Conservation (phyloP, 2,888 invertebrate species). For the Idaea straminata region DNA sequence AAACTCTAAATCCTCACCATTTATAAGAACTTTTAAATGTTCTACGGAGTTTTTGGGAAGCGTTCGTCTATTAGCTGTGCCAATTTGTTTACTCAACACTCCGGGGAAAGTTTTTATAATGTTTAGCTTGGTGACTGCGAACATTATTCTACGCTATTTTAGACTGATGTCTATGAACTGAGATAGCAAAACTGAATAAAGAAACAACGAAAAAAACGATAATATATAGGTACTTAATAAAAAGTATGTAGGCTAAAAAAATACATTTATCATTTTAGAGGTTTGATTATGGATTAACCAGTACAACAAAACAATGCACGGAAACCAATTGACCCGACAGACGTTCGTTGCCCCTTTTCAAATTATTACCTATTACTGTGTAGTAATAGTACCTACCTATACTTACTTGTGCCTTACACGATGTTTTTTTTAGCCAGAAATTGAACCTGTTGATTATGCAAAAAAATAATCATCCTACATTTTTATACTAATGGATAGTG, state of each 20-base stretch:
- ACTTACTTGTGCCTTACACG: no score
- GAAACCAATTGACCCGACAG: background rate
- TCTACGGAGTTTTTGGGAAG: constrained; percentile 36
- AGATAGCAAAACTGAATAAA: constrained; percentile 29
- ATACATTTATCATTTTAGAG: constrained; percentile 5
- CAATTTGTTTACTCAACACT: constrained; percentile 30
- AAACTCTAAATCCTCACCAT: constrained; percentile 65
- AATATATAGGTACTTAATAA: no score
- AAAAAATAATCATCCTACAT: no score
- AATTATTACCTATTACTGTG: no score
- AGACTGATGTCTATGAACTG: constrained; percentile 31
- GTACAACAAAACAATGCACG: background rate
- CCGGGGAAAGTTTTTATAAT: constrained; percentile 28
- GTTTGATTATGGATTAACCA: background rate
- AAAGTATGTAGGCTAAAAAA: constrained; percentile 5
- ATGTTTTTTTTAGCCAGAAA: no score
- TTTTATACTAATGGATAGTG: no score
- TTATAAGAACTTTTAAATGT: constrained; percentile 49
- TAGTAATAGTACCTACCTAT: no score
- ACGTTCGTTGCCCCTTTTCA: no score
- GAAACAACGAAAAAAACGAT: constrained; percentile 1
- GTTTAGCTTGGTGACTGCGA: constrained; percentile 40
- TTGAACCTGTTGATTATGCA: no score
- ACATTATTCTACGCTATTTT: constrained; percentile 39
- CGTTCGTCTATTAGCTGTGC: constrained; percentile 23